A percentile compares a stretch with the other conserved stretches of the same genome.
Conservation (phyloP, 2,797 vertebrate genomes). For the Staurois parvus region DNA sequence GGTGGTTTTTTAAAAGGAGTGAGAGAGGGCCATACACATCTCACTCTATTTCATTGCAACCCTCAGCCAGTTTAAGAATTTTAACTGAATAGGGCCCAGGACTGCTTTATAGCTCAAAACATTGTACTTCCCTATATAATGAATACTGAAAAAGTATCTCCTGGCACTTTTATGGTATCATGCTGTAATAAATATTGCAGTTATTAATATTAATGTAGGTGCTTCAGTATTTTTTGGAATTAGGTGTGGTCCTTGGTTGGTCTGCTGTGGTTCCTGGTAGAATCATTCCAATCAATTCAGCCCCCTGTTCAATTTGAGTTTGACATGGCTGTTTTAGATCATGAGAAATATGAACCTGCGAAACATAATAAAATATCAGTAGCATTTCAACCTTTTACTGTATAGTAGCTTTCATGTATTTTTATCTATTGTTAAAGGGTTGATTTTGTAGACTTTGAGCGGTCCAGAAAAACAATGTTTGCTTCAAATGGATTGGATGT, state of each 20-base stretch:
- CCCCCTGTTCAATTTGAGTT: background rate
- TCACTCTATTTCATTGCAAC: background rate
- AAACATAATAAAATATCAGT: background rate
- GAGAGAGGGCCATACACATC: background rate
- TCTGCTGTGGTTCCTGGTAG: background rate
- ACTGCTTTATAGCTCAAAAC: background rate
- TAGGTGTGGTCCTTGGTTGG: background rate
- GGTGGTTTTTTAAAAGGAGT: too few relatives aligned
- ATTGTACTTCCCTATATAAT: background rate
- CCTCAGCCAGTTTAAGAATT: background rate
- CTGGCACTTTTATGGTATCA: background rate
- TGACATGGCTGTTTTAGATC: background rate
- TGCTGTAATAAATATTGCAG: background rate
- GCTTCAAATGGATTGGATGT: background rate
- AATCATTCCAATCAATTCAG: background rate
- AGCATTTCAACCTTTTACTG: background rate
- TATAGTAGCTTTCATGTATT: background rate
- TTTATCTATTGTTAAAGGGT: background rate
- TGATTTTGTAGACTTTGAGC: background rate
- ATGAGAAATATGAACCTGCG: background rate
- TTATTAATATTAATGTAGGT: background rate
- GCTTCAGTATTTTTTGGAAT: background rate
- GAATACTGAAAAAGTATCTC: background rate
- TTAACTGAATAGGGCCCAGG: background rate
- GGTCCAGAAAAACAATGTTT: background rate